Conservation (phyloP, 2,888 invertebrate species). For the Synanthedon formicaeformis region DNA sequence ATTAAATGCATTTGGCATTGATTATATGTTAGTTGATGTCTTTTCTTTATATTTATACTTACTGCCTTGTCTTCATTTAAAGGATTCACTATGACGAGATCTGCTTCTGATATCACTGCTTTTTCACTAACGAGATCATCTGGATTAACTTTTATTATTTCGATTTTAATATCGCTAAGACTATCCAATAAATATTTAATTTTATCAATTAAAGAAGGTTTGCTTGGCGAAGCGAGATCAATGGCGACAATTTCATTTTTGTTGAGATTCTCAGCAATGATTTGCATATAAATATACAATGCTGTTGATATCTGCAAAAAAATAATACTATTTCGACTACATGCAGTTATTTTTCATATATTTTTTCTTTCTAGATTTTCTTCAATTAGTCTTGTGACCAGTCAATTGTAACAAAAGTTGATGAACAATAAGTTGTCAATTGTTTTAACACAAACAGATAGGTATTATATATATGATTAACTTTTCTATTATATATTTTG, state of each 20-base stretch:
- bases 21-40: no score
- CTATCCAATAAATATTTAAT: constrained; percentile 9
- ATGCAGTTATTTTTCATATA: background rate
- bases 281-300: constrained; percentile 15
- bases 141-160: background rate
- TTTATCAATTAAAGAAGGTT: constrained; percentile 7
- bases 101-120: background rate
- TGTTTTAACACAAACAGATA: no score
- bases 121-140: background rate
- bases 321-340: background rate
- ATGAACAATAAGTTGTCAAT: no score
- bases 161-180: constrained; percentile 1
- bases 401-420: no score
- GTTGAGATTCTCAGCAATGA: constrained; percentile 19
- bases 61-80: constrained; percentile 15
- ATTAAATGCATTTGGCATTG: background rate
- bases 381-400: background rate
- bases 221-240: constrained; percentile 10
- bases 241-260: constrained; percentile 14
- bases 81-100: constrained; percentile 1
- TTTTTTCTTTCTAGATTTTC: background rate
- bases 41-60: constrained; percentile 6
- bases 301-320: background rate
- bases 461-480: no score
- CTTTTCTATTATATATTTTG: no score